Evolutionary conservation across 1,140 invertebrate genomes (phyloP), one percentile per base, ranked within the genome.

Genomic region (Orius insidiosus): DNA sequence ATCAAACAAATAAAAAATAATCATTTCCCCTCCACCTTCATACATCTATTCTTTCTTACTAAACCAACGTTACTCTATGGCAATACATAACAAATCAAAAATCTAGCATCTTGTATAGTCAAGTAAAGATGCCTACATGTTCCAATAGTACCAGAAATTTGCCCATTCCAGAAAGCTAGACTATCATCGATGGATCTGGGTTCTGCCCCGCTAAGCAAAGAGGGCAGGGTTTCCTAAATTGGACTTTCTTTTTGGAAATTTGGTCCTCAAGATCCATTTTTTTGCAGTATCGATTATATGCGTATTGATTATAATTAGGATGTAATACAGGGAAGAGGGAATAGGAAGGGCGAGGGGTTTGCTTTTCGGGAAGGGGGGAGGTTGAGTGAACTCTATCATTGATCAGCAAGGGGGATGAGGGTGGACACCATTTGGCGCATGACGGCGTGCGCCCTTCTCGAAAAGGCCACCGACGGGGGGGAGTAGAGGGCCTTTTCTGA

Each of bases 331-430:
- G 3, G n/a, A 31, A 33, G 24, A n/a, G 24, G 32, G 10, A 46
- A 11, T 36, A 19, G 36, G 11, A 39, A 16, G 15, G n/a, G 33
- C 11, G 36, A 14, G 11, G 18, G 18, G 34, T 48, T 30, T 15
- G 37, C 15, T 11, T 39, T 37, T 31, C 36, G 32, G 18, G n/a
- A 24, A 14, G 32, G 38, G 35, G 38, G 38, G 31, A 45, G 41
- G 43, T 39, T 14, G 38, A 36, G 44, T 35, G 44, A 40, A 35
- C 18, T 32, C 32, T 15, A 31, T 24, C 47, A 49, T 52, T 37
- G 47, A 47, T 49, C 41, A 38, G 38, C 14, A 34, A n/a, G 33
- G 39, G 34, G 11, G 30, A 41, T 30, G 48, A 41, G 31, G 7
- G 38, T 13, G 16, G 19, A 33, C 6, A 18, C 30, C 18, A 13